Evolutionary conservation across 2,888 invertebrate species (phyloP), one percentile per base, ranked within the genome.

Genomic region (Peribatodes rhomboidaria): DNA sequence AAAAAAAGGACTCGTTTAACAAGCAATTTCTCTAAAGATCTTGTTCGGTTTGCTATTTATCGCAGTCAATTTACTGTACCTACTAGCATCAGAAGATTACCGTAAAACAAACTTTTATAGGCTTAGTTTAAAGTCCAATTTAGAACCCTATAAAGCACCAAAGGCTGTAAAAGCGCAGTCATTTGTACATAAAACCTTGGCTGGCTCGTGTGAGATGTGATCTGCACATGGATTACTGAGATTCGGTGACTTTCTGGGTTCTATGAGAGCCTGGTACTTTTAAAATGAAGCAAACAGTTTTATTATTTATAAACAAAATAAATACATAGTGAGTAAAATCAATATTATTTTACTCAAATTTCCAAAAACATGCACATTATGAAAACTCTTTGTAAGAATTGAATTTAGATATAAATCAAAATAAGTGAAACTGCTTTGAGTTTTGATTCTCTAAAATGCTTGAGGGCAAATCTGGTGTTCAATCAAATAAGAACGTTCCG

Each of bases 181-280:
- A 65, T 53, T 66, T 33, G 33, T 44, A 55, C 57, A 63, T 61
- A 41, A 59, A 52, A 52, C 31, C 54, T 41, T 49, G 33, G 27
- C 35, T 54, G 18, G 33, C 35, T 55, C 55, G 13, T 49, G 55
- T 44, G 55, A 55, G 49, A 80, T 76, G 80, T 80, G 79, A 82
- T 81, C 83, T 79, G 68, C 65, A 66, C 70, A 67, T 61, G 78
- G 80, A 79, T 82, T 79, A 80, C 20, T 20, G 33, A 14, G 55
- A 13, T 35, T 10, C 44, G n/a, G 44, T n/a, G 11, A 31, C 16
- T 54, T 54, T 31, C 44, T 35, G n/a, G 42, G 16, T 10, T 27
- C 14, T 27, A 41, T 54, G 53, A 27, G 11, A 31, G 33, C 55
- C 55, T 55, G 18, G 55, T 55, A 42, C 41, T 20, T 16, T 2